These are phyloP conservation scores for Lithophane semibrunnea DNA, from an alignment of 2,888 invertebrate genomes.

Conservation along the genomic window DNA sequence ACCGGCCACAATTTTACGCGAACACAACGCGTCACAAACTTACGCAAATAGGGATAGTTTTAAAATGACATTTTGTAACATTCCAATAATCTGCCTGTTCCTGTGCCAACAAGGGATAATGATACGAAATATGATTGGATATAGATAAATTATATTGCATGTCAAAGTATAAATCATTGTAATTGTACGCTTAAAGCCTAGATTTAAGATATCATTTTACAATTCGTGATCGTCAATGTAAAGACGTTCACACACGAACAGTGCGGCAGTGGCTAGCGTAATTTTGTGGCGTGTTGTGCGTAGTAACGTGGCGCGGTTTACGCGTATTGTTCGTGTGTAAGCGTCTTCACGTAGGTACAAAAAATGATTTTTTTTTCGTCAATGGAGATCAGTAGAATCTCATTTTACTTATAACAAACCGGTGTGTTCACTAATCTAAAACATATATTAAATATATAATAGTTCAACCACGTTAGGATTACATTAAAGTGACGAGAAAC, in stretches of 20 bases:
- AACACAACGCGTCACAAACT: conserved; percentile 8
- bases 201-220: conserved; percentile 63
- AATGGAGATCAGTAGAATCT: conserved; percentile 71
- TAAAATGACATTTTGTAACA: conserved; percentile 22
- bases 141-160: conserved; percentile 78
- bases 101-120: conserved; percentile 63
- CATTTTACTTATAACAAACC: conserved; percentile 65
- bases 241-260: conserved; percentile 61
- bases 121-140: conserved; percentile 70
- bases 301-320: conserved; percentile 34
- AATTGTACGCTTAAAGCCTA: conserved; percentile 72
- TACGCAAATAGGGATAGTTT: conserved; percentile 1
- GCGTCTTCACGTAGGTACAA: conserved; percentile 64
- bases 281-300: conserved; percentile 39
- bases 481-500: conserved; percentile 74
- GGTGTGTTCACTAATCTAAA: conserved; percentile 73
- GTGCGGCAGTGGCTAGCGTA: conserved; percentile 48
- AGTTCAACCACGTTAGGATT: conserved; percentile 76
- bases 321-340: conserved; percentile 55
- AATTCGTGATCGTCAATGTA: conserved; percentile 63
- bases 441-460: conserved; percentile 77
- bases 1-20: conserved; percentile 28
- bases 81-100: conserved; percentile 45
- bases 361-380: conserved; percentile 64
- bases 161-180: conserved; percentile 78